Conservation (phyloP, 2,888 invertebrate species). For the Amphipyra tragopoginis region DNA sequence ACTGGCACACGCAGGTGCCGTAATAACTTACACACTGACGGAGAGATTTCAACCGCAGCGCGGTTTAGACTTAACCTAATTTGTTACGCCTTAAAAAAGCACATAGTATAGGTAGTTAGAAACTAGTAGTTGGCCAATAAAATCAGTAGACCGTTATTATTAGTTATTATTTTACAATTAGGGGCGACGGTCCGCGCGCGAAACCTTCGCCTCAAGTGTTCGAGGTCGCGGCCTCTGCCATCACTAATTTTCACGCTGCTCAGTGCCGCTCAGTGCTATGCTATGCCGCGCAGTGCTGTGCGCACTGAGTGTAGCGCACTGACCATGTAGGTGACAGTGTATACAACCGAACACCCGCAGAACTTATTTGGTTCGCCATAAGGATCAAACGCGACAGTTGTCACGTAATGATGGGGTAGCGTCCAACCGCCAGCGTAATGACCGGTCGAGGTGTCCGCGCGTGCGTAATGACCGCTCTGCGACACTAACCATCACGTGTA, state of each 20-base stretch:
- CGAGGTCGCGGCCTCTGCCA: slow-evolving; percentile 26
- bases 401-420: not conserved
- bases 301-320: not conserved
- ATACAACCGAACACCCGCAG: too few species aligned
- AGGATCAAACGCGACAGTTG: not conserved
- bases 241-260: slow-evolving; percentile 1
- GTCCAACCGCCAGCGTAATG: not conserved
- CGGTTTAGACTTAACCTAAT: slow-evolving; percentile 19
- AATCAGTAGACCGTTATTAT: slow-evolving; percentile 28
- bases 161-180: slow-evolving; percentile 36
- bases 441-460: slow-evolving; percentile 11
- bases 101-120: not conserved
- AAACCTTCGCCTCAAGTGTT: slow-evolving; percentile 2
- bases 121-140: slow-evolving; percentile 11
- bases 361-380: not conserved
- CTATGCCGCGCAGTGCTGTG: not conserved
- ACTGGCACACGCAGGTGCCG: slow-evolving; percentile 33
- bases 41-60: slow-evolving; percentile 14
- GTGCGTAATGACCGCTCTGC: not conserved
- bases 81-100: slow-evolving; percentile 8
- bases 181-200: slow-evolving; percentile 1
- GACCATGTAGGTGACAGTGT: not conserved
- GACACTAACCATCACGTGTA: not conserved
- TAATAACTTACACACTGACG: slow-evolving; percentile 16
- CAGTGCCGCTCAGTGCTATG: not conserved